Conservation (phyloP, 2,113 vertebrate genomes). For the Capra hircus region DNA sequence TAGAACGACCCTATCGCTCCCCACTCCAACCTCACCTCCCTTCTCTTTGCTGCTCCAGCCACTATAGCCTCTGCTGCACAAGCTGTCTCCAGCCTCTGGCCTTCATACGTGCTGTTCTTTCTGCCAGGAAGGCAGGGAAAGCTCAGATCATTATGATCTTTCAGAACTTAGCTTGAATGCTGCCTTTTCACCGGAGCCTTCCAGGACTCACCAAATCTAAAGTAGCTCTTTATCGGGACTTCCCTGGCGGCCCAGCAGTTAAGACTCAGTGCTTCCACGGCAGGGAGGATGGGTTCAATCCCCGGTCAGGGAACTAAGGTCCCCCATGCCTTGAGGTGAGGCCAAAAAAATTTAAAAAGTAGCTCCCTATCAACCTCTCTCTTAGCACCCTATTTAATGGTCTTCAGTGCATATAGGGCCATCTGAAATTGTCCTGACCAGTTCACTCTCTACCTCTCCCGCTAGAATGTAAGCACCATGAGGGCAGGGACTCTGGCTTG, state of each 20-base stretch:
- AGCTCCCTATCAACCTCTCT: background rate
- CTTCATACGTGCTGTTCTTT: background rate
- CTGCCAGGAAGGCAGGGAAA: background rate
- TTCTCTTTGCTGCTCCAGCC: background rate
- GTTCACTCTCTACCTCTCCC: background rate
- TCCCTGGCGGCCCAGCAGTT: background rate
- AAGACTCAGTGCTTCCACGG: background rate
- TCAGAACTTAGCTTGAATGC: background rate
- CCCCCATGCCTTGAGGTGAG: background rate
- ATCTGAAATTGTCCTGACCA: background rate
- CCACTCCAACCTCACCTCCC: background rate
- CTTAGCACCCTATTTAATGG: background rate
- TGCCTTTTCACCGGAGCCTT: slow-evolving; percentile 70
- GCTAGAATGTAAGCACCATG: background rate
- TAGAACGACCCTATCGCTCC: background rate
- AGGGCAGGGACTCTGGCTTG: background rate
- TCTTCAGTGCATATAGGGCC: background rate
- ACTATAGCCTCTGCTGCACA: background rate
- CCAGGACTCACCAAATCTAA: background rate
- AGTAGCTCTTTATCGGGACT: background rate
- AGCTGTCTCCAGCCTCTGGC: background rate
- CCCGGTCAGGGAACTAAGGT: background rate
- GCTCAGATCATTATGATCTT: background rate
- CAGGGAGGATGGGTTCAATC: background rate
- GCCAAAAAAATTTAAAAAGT: background rate